These are phyloP conservation scores for Eupristina koningsbergeri DNA, from an alignment of 1,140 invertebrate species.

Conservation along the genomic window DNA sequence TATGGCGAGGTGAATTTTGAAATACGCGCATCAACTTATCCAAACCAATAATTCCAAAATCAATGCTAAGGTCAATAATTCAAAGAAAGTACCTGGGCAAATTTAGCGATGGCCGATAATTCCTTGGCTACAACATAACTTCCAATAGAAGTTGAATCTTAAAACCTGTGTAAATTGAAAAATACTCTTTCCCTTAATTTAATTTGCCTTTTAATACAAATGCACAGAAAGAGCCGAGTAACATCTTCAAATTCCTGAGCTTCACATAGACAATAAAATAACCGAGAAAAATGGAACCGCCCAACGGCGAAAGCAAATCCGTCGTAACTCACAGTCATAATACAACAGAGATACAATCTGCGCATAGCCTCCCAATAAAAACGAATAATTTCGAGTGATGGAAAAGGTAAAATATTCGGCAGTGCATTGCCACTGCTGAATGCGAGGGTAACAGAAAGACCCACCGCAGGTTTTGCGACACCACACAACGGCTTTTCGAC, in stretches of 20 bases:
- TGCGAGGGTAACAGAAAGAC: conserved; percentile 3
- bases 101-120: not conserved
- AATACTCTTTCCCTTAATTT: conserved; percentile 15
- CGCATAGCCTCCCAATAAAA: conserved; percentile 30
- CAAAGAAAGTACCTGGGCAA: not conserved
- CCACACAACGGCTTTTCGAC: conserved; percentile 57
- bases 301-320: conserved; percentile 48
- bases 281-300: conserved; percentile 44
- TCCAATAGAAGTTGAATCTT: not conserved
- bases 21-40: not conserved
- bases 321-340: conserved; percentile 40
- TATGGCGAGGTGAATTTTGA: not conserved
- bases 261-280: conserved; percentile 38
- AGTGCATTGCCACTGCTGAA: conserved; percentile 24
- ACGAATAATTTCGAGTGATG: conserved; percentile 40
- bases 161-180: not conserved
- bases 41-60: not conserved
- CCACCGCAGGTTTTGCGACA: conserved; percentile 43
- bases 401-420: conserved; percentile 34
- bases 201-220: conserved; percentile 19
- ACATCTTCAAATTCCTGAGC: not conserved
- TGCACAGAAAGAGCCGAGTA: not conserved
- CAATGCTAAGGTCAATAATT: not conserved
- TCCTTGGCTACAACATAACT: not conserved
- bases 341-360: conserved; percentile 41